These are phyloP conservation scores for Eurois occulta DNA, from an alignment of 2,888 invertebrate species.

Conservation along the genomic window DNA sequence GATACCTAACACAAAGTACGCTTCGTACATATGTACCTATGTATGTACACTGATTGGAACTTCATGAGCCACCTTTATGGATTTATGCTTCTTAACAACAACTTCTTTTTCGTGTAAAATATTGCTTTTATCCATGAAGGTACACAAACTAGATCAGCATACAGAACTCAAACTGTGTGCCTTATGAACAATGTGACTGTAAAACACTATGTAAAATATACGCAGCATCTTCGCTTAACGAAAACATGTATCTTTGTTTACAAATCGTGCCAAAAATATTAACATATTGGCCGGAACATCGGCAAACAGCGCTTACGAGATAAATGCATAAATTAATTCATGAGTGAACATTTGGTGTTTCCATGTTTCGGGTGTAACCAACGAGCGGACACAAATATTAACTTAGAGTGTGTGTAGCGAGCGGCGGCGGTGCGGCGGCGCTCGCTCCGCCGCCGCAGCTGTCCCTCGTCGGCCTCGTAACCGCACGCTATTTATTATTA, in stretches of 20 bases:
- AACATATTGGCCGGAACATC: constrained; percentile 86
- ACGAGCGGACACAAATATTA: constrained; percentile 87
- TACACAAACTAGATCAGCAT: constrained; percentile 80
- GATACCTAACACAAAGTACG: constrained; percentile 72
- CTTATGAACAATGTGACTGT: constrained; percentile 80
- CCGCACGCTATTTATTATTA: constrained; percentile 88
- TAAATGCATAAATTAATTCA: constrained; percentile 69
- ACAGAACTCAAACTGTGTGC: constrained; percentile 81
- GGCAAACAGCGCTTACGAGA: constrained; percentile 84
- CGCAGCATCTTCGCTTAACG: constrained; percentile 77
- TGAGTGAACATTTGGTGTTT: constrained; percentile 83
- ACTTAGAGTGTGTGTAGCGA: constrained; percentile 82
- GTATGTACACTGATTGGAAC: constrained; percentile 63
- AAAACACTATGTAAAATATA: constrained; percentile 85
- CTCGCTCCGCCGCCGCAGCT: constrained; percentile 75
- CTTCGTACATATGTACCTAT: constrained; percentile 61
- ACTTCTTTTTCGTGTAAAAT: constrained; percentile 69
- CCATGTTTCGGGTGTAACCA: constrained; percentile 85
- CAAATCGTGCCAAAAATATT: constrained; percentile 79
- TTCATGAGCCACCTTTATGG: constrained; percentile 59
- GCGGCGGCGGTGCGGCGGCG: constrained; percentile 79
- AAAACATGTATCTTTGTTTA: constrained; percentile 75
- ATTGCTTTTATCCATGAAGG: constrained; percentile 75
- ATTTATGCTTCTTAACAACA: constrained; percentile 58
- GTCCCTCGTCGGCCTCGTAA: constrained; percentile 82